Evolutionary conservation across 2,113 vertebrate species (phyloP), one percentile per base, ranked within the genome.

Genomic region (Holacanthus passer): DNA sequence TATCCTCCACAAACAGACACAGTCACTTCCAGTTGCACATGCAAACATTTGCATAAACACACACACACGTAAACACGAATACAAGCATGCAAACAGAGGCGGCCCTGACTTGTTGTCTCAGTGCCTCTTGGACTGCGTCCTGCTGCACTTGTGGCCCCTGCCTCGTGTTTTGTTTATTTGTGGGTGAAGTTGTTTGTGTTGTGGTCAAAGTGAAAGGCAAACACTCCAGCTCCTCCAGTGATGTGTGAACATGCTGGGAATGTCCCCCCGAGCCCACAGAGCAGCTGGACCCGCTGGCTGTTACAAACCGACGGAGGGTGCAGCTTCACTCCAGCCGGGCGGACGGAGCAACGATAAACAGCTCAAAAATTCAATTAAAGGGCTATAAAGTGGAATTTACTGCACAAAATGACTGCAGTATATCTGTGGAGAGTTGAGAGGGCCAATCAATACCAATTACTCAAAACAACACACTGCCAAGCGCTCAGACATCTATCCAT

Each of bases 141-240:
- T 39, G 80, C 86, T 90, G 81, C 86, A 84, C 87, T 88, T 64
- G 77, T 85, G 82, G 79, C 86, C 88, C 82, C 83, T 48, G 80
- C 74, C 83, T 89, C 69, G 63, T 90, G 90, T 90, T 94, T 93
- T 93, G 91, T 94, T 93, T 92, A 91, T 92, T 89, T 92, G 90
- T 82, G 94, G 92, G 64, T 79, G 77, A 86, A 87, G 92, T 90
- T 95, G 93, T 94, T 94, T 95, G 90, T 92, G 88, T 90, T 94
- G 91, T 86, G 90, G 93, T 94, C 67, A 81, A 91, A 93, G 92
- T 82, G 88, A 88, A 90, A 91, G 84, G 78, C 86, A 91, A 94
- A 91, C 90, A 92, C 89, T 93, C 45, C 58, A 62, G 67, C 82
- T 90, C 75, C 66, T 93, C 80, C 78, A 90, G 79, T 74, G 82